phyloP scores from a whole-genome alignment of 2,113 vertebrate species.

The Anseranas semipalmata region DNA sequence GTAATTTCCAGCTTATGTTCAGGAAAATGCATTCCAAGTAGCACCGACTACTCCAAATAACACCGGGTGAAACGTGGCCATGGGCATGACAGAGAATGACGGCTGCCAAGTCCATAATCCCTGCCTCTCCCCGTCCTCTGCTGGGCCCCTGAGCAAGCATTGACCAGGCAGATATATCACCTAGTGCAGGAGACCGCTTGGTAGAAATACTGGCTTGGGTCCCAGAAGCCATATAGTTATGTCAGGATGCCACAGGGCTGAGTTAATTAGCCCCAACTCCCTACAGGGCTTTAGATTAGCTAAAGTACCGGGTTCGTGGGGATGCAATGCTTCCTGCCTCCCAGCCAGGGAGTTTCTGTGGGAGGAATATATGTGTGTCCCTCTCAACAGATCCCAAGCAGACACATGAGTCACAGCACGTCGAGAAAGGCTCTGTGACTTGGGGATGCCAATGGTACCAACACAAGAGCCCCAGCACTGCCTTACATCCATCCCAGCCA shows the following conservation, averaged over 20 bases:
- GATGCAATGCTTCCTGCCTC: neutral
- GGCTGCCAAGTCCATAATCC: neutral
- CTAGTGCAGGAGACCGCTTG: neutral
- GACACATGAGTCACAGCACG: fast-evolving
- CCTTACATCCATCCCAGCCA: neutral
- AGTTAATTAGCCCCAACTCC: neutral
- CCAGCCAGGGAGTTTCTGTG: neutral
- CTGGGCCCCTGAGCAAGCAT: neutral
- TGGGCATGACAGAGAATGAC: neutral
- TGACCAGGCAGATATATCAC: neutral
- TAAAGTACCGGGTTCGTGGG: neutral
- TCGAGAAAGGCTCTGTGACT: neutral
- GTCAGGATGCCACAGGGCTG: neutral
- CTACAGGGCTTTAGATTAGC: neutral
- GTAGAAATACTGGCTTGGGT: neutral
- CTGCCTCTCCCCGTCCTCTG: neutral
- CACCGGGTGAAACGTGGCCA: fast-evolving
- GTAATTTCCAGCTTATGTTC: slow-evolving; percentile 57
- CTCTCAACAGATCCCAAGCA: neutral
- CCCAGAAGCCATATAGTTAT: neutral
- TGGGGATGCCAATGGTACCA: neutral
- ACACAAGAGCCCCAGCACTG: fast-evolving
- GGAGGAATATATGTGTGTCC: fast-evolving
- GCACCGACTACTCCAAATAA: neutral
- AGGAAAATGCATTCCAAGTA: slow-evolving; percentile 1